A percentile compares a stretch with the other conserved stretches of the same genome.
Conservation (phyloP, 2,113 vertebrate species). For the Pseudorectes ferrugineus region DNA sequence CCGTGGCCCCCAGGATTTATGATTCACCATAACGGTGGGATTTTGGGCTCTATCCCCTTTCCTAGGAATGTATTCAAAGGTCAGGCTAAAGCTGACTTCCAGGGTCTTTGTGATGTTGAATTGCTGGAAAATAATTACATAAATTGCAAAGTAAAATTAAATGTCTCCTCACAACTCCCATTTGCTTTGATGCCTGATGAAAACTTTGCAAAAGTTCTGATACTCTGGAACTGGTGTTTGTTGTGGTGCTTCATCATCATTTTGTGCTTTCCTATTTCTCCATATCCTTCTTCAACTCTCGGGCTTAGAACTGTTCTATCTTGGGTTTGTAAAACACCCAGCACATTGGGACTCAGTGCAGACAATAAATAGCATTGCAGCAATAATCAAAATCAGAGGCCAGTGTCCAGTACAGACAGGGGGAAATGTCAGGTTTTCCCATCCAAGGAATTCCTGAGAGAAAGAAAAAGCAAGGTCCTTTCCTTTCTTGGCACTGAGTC, state of each 20-base stretch:
- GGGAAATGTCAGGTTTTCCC: background rate
- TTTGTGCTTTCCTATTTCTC: background rate
- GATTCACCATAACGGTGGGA: background rate
- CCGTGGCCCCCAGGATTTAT: background rate
- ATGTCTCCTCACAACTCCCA: background rate
- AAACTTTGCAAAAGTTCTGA: background rate
- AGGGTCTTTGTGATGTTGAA: background rate
- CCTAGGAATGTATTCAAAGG: background rate
- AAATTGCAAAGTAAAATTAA: background rate
- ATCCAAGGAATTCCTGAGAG: background rate
- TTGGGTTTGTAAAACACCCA: background rate
- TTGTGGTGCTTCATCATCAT: background rate
- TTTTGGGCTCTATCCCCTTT: background rate
- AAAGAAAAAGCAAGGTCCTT: background rate
- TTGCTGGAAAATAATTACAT: background rate
- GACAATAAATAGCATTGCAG: background rate
- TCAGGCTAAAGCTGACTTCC: background rate
- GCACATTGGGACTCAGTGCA: background rate
- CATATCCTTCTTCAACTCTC: background rate
- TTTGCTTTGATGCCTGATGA: background rate
- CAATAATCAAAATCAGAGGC: background rate
- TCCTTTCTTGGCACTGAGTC: slow-evolving; percentile 17
- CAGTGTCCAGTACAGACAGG: background rate
- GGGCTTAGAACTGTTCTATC: background rate
- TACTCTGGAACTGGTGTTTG: background rate